Percentiles rank a stretch among this genome's conserved stretches.
phyloP scores from a whole-genome alignment of 2,797 vertebrate species.

The Garrulus glandarius region DNA sequence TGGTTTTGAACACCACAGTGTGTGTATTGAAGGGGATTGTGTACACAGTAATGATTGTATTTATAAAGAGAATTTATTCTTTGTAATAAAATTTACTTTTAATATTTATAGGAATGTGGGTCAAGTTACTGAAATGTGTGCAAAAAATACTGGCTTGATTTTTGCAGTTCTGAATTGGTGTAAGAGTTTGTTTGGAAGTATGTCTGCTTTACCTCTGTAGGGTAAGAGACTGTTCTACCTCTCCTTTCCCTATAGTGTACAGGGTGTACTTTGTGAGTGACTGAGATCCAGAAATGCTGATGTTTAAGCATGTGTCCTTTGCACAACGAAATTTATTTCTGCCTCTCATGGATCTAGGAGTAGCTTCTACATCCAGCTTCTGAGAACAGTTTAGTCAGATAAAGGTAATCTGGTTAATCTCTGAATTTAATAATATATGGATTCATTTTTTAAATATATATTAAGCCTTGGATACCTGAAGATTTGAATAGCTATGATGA shows the following conservation, averaged over 20 bases:
- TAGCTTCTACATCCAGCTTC: not conserved
- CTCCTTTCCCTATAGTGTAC: accelerated
- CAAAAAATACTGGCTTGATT: not conserved
- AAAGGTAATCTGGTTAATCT: not conserved
- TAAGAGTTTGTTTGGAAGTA: not conserved
- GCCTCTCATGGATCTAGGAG: not conserved
- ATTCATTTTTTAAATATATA: not conserved
- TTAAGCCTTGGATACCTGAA: not conserved
- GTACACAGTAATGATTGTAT: constrained; percentile 52
- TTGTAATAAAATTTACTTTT: constrained; percentile 72
- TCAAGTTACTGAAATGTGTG: constrained; percentile 45
- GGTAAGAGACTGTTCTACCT: not conserved
- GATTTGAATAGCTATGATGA: not conserved
- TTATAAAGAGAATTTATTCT: constrained; percentile 67
- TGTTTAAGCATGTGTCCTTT: not conserved
- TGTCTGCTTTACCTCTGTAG: not conserved
- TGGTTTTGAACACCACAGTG: not conserved
- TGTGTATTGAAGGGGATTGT: constrained; percentile 52
- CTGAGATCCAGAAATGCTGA: not conserved
- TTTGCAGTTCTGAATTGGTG: not conserved
- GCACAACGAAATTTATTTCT: not conserved
- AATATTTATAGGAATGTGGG: not conserved
- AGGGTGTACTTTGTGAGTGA: not conserved
- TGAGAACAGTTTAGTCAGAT: not conserved
- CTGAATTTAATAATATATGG: not conserved